Evolutionary conservation across 2,888 invertebrate species (phyloP), one percentile per base, ranked within the genome.

Genomic region (Zaprionus obscuricornis): DNA sequence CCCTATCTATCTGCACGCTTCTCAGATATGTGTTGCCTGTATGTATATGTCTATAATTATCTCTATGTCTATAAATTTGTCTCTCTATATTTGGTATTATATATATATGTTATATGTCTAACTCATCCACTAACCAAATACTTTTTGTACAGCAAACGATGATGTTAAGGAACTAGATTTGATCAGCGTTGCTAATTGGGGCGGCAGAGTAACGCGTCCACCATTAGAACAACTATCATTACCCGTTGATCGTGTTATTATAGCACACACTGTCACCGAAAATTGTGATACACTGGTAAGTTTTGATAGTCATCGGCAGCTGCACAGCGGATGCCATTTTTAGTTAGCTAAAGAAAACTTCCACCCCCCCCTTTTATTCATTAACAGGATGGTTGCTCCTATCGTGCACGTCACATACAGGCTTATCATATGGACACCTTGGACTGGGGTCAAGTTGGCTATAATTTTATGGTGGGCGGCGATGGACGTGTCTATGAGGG

Each of bases 401-500:
- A 91, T n/a, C 91, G 91, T 3, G 92, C 79, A 0, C 73, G 72
- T 1, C 59, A 67, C 1, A 85, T 88, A 18, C 95, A 95, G 87
- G 91, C 89, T 34, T 94, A 92, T 75, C 95, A 96, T 88, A 93
- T 95, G 55, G 93, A 94, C 57, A 91, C 91, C 14, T 84, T 83
- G n/a, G 74, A 90, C 0, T 95, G 93, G 93, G 90, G 88, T 40
- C 95, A 96, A 84, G 94, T 95, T 18, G 94, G 91, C 0, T 96
- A 95, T 88, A 96, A 95, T 87, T 96, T 95, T 75, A 87, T 96
- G 6, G 92, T 96, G 0, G 96, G 95, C 0, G 95, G 95, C 3
- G 95, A 96, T 81, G 96, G 95, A 0, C 90, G 92, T 0, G 93
- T 93, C 0, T 96, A 95, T 87, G 92, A 91, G 66, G 96, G 94